Evolutionary conservation across 2,888 invertebrate species (phyloP).

Genomic region (Hypomecis punctinalis): DNA sequence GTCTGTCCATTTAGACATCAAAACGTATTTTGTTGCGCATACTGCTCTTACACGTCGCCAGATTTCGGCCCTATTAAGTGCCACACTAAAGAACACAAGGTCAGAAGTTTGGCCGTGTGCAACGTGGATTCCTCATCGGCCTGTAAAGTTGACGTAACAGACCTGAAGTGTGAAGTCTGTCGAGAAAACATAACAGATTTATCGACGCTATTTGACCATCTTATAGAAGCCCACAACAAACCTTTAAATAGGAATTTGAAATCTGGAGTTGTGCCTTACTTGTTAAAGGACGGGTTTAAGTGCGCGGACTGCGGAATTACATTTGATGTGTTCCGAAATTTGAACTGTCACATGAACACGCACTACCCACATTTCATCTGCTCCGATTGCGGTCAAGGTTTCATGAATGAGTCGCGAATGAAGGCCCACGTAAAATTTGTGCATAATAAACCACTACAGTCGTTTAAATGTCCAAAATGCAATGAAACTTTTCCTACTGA

Average conservation of each 20-base stretch:
- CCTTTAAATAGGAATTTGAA: conserved; percentile 10
- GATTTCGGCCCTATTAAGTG: conserved; percentile 14
- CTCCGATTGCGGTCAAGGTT: conserved; percentile 63
- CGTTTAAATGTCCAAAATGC: conserved; percentile 1
- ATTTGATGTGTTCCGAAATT: conserved; percentile 27
- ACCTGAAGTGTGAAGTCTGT: conserved; percentile 20
- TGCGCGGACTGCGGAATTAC: conserved; percentile 18
- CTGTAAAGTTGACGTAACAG: conserved; percentile 21
- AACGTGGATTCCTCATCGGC: background rate
- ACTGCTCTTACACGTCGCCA: conserved; percentile 51
- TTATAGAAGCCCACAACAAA: conserved; percentile 17
- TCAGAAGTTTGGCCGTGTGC: conserved; percentile 43
- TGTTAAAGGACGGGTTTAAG: conserved; percentile 7
- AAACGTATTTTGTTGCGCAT: conserved; percentile 68
- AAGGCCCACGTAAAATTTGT: conserved; percentile 3
- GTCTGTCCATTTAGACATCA: conserved; percentile 72
- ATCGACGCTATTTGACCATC: conserved; percentile 18
- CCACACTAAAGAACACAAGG: conserved; percentile 47
- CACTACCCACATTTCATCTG: conserved; percentile 63
- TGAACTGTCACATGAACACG: conserved; percentile 57
- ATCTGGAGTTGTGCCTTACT: conserved; percentile 13
- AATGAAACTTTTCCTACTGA: background rate
- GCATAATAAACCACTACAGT: background rate
- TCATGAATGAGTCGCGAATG: conserved; percentile 43
- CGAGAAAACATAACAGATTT: conserved; percentile 2